Evolutionary conservation across 2,888 invertebrate species (phyloP), one percentile per base, ranked within the genome.

Genomic region (Scelioninae gen. 1): DNA sequence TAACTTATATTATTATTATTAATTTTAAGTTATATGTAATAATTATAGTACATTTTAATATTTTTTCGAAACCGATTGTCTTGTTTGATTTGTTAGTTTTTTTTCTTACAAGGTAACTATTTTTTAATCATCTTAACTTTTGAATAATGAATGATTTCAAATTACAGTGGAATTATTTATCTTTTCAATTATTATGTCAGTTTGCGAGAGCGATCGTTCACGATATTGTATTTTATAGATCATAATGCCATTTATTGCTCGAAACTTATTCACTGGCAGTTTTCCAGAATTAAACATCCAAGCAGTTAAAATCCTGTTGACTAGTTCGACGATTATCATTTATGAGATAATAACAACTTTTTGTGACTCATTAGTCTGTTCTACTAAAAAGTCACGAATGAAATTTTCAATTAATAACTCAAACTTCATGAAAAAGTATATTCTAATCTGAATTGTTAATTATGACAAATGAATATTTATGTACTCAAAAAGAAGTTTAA

Each of bases 261-360:
- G 75, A 63, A 74, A 75, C 55, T 62, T 43, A 69, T 75, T 66
- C 63, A 63, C 31, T 80, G 80, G 80, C 80, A 75, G 53, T 68
- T 74, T 69, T 75, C 80, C 80, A 80, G 69, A 49, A 31, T 55
- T 56, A 53, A 80, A 80, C 47, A 45, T 31, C 38, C 60, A 45
- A 66, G 62, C 66, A 32, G 68, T 69, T 63, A 62, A 80, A 56
- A 69, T 63, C 62, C 49, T 56, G 75, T 69, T 75, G 60, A 72
- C 72, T 72, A 51, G 49, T 74, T 55, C 47, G 16, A 60, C 13
- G 79, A 72, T 79, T 53, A 72, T 60, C 66, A 66, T 56, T 60
- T 66, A 71, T 11, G 49, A 55, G 43, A 58, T 60, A 40, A 60
- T 68, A 66, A 65, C 45, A 31, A 47, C 51, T 10, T 49, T 66